Evolutionary conservation across 92 coral and sea anemone genomes (phyloP), one percentile per base, ranked within the genome.

Genomic region (Porites evermanni): DNA sequence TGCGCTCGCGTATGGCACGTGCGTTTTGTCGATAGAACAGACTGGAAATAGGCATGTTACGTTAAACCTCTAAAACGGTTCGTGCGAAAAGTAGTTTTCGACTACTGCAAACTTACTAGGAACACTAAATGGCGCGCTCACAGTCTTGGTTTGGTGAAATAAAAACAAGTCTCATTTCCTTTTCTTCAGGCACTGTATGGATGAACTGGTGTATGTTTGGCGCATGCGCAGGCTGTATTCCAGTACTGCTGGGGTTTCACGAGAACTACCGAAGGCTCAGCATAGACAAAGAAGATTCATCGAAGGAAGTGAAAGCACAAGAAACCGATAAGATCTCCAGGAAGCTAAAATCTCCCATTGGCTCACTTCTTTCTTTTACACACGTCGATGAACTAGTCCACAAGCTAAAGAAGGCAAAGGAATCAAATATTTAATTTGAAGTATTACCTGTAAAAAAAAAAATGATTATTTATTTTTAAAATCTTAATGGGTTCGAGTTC

Each of bases 191-290:
- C n/a, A 97, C 99, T 24, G 90, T 86, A 21, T 97, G 99, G 99
- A 97, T 97, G 99, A 97, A 97, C 94, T 97, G 99, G 99, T 95
- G 95, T 59, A 93, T 97, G 95, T 97, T 97, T 74, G 99, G 92
- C 66, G 95, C 99, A 52, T 97, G 99, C 80, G 98, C 97, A 6
- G 99, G 95, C 77, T 93, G 99, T 59, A 97, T 97, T 81, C 99
- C 99, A 67, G 79, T 97, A 68, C 91, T 97, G 86, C 89, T 97
- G 92, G 84, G 92, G 58, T 95, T 97, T 87, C 96, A 85, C 51
- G 99, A 97, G 84, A 94, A 93, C 67, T 97, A 97, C 88, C 92
- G 98, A 70, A 94, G 99, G 47, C 91, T 97, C 53, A 83, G 90
- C 38, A 88, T 97, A 51, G 99, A 97, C 85, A 93, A 94, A 7